Evolutionary conservation across 1,140 invertebrate genomes (phyloP).

Genomic region (Gonioctena quinquepunctata): DNA sequence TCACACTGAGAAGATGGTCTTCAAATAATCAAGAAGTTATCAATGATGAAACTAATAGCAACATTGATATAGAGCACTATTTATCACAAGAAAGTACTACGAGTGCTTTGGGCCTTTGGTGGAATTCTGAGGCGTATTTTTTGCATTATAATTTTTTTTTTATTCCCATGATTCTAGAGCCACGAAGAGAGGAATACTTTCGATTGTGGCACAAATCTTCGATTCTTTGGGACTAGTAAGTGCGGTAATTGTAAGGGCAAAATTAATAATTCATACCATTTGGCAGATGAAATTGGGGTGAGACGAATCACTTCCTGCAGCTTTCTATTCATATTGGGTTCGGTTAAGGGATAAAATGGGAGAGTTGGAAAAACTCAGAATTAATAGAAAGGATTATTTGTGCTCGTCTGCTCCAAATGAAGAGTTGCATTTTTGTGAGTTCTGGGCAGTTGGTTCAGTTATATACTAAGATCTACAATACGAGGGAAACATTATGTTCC

Average conservation of each 20-base stretch:
- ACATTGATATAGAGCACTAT: not conserved
- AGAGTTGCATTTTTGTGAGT: not conserved
- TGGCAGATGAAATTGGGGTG: conserved; percentile 11
- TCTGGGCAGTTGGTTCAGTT: not conserved
- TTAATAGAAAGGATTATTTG: not conserved
- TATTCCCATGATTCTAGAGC: no score
- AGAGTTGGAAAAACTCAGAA: not conserved
- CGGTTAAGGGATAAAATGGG: not conserved
- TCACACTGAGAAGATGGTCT: no score
- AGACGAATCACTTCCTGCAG: no score
- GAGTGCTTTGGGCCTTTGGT: no score
- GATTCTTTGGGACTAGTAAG: conserved; percentile 57
- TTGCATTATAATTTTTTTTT: conserved; percentile 29
- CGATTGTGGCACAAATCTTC: conserved; percentile 49
- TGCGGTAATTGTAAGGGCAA: conserved; percentile 40
- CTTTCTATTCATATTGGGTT: not conserved
- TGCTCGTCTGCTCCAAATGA: not conserved
- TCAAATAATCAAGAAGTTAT: no score
- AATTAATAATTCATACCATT: conserved; percentile 16
- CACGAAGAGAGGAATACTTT: conserved; percentile 50
- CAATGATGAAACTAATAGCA: not conserved
- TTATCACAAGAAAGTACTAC: no score
- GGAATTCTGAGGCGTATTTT: not conserved
- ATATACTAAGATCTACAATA: no score
- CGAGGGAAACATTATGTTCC: no score